Evolutionary conservation across 1,140 invertebrate species (phyloP), one percentile per base, ranked within the genome.

Genomic region (Orchestia grillus): DNA sequence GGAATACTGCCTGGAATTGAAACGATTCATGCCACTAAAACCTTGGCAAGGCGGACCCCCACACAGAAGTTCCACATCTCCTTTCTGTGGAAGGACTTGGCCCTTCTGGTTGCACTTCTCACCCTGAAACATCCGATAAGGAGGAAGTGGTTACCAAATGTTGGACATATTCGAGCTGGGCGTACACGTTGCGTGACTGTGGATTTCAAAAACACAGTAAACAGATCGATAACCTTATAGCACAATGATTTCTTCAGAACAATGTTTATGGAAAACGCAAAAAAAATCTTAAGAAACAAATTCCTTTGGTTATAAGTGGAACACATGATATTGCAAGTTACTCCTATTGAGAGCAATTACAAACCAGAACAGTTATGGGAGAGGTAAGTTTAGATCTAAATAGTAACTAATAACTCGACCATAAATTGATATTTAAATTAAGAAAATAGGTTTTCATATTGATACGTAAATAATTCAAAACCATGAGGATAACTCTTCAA

Each of bases 11-110:
- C 98, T 97, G 0, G 98, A 98, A 97, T 98, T 99, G 97, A 99
- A 99, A 42, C 98, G 97, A 97, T 99, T 99, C 98, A 99, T 99
- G 44, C 98, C 98, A 96, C 98, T 99, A 97, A 99, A 99, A 0
- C 99, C 99, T 97, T 99, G 99, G 97, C 99, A 99, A 0, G 99
- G 99, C n/a, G 99, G 99, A 11, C 99, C 99, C 77, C 99, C 99
- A 97, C 98, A 98, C 4, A 99, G 97, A 87, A 99, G 97, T 97
- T 99, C 98, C 0, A 99, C 98, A 96, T 99, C 98, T 15, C 98
- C 98, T 97, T 98, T 98, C 97, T 98, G 97, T 0, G 99, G 99
- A 77, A 99, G 97, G 28, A 97, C 97, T 97, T 98, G 98, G 8
- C 98, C 98, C 90, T 97, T 97, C 1, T 97, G 97, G 96, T 98